phyloP scores from a whole-genome alignment of 2,888 invertebrate genomes.

The Dendrolimus pini region DNA sequence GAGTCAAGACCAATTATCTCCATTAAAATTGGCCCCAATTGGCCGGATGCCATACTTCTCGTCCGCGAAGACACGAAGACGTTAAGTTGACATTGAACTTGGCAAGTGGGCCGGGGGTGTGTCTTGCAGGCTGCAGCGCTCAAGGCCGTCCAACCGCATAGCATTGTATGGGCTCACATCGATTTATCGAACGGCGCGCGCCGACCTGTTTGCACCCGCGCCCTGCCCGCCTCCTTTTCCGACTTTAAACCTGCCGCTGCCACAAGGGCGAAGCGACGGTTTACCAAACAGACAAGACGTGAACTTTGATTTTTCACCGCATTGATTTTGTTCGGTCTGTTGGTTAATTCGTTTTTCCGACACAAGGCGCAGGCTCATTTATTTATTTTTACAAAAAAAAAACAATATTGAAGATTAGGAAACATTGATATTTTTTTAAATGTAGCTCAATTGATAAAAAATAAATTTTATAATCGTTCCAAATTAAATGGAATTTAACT shows the following conservation, averaged over 20 bases:
- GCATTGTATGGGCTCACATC: slow-evolving; percentile 62
- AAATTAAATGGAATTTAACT: too few relatives aligned
- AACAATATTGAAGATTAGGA: too few relatives aligned
- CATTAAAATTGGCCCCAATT: slow-evolving; percentile 5
- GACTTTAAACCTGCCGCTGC: slow-evolving; percentile 27
- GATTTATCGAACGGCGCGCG: slow-evolving; percentile 75
- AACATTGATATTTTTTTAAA: too few relatives aligned
- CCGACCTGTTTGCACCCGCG: slow-evolving; percentile 44
- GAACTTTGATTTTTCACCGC: neutral
- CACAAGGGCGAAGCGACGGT: slow-evolving; percentile 13
- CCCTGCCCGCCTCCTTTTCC: slow-evolving; percentile 38
- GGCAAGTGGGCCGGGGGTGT: slow-evolving; percentile 59
- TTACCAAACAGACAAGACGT: neutral
- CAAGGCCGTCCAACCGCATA: slow-evolving; percentile 64
- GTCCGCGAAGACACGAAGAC: slow-evolving; percentile 30
- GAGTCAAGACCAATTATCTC: neutral
- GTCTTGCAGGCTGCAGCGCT: slow-evolving; percentile 65
- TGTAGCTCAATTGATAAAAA: too few relatives aligned
- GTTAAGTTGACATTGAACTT: slow-evolving; percentile 68
- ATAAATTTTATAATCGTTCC: too few relatives aligned
- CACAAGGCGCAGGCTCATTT: neutral
- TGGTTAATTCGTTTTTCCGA: neutral
- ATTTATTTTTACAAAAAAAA: neutral
- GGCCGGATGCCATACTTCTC: slow-evolving; percentile 21
- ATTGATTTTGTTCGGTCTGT: neutral